phyloP scores from a whole-genome alignment of 30 jellyfish, hydroid and myxozoan species.

The Rhopilema esculentum region DNA sequence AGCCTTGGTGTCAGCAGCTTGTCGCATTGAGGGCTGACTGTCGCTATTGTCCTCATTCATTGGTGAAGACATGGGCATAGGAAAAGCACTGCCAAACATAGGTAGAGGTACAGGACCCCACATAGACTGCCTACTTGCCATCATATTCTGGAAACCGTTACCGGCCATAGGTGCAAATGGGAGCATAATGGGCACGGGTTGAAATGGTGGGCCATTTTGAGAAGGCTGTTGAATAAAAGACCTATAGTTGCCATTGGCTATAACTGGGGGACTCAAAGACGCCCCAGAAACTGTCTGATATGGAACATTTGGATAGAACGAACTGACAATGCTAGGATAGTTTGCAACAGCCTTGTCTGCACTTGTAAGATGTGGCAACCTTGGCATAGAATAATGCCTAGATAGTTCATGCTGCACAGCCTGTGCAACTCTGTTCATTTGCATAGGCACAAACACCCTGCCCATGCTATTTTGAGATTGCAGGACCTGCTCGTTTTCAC shows the following conservation, averaged over 20 bases:
- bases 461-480: conserved; percentile 77
- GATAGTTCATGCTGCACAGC: conserved; percentile 46
- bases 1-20: neutral
- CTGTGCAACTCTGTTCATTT: conserved; percentile 30
- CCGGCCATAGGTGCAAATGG: conserved; percentile 45
- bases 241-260: conserved; percentile 18
- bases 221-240: conserved; percentile 44
- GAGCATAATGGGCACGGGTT: conserved; percentile 36
- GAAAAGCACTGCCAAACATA: conserved; percentile 5
- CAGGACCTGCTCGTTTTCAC: conserved; percentile 52
- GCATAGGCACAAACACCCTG: conserved; percentile 69
- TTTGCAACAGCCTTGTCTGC: conserved; percentile 41
- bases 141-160: conserved; percentile 14
- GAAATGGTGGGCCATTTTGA: conserved; percentile 34
- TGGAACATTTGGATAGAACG: conserved; percentile 65
- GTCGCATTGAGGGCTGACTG: conserved; percentile 1
- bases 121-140: neutral
- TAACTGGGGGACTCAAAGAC: conserved; percentile 50
- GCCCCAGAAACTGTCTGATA: conserved; percentile 72
- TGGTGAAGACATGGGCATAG: conserved; percentile 14
- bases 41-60: neutral
- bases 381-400: conserved; percentile 39
- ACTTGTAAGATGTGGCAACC: conserved; percentile 1
- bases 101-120: conserved; percentile 48
- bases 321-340: conserved; percentile 53